Conservation (phyloP, 2,113 vertebrate species). For the Meleagris gallopavo region DNA sequence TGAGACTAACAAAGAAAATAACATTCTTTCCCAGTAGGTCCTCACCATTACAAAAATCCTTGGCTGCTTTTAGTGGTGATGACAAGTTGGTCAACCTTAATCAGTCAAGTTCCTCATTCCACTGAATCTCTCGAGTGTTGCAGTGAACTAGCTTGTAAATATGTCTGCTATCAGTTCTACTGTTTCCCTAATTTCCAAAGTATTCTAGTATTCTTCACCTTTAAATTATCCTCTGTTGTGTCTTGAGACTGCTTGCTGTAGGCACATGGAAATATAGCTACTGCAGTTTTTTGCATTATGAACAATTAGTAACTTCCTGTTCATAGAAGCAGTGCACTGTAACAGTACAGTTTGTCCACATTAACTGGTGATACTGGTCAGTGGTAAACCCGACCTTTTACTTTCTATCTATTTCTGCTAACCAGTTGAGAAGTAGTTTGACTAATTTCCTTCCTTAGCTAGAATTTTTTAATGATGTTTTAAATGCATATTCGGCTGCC, state of each 20-base stretch:
- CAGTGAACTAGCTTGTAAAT: not conserved
- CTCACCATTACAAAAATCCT: not conserved
- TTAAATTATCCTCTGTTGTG: not conserved
- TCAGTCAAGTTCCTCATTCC: not conserved
- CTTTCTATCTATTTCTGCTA: not conserved
- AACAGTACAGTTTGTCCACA: not conserved
- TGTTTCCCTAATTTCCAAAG: not conserved
- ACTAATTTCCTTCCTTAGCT: not conserved
- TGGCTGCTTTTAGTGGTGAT: not conserved
- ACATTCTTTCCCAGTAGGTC: not conserved
- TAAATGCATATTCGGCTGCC: not conserved
- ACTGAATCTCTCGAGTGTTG: not conserved
- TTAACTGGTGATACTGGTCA: not conserved
- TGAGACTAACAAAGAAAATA: constrained; percentile 22
- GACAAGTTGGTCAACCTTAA: not conserved
- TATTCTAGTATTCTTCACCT: not conserved
- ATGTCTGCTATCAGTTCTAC: not conserved
- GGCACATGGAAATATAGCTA: not conserved
- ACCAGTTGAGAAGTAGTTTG: not conserved
- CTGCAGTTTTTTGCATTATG: not conserved
- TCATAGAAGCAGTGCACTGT: not conserved
- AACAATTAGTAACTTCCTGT: not conserved
- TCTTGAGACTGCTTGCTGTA: not conserved
- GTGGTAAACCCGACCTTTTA: not conserved
- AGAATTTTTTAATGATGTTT: not conserved